Evolutionary conservation across 2,113 vertebrate genomes (phyloP), one percentile per base, ranked within the genome.

Genomic region (Hirundichthys speculiger): DNA sequence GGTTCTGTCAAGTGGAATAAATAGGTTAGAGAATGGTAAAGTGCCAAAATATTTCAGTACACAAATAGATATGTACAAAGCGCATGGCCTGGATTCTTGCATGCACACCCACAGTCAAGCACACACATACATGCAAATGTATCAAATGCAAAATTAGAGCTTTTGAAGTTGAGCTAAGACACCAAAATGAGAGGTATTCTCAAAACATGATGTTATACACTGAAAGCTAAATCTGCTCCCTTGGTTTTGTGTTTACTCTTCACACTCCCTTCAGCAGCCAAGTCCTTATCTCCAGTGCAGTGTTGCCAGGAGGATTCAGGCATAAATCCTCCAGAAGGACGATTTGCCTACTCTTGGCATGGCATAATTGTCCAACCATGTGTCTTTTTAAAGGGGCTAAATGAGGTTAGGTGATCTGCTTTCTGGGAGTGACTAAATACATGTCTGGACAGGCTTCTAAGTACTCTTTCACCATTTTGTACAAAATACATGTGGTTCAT

Each of bases 311-410:
- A 79, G 63, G 77, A 82, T 75, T 72, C 53, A 70, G 64, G 82
- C 74, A 71, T 72, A 83, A 86, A 86, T 85, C 73, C 75, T 82
- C 64, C 41, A 46, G 58, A 70, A 73, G 59, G 68, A 73, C 82
- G 82, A 85, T 69, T 69, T 73, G 65, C 41, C 43, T 48, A 24
- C 58, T 74, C 67, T 73, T 79, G 81, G 77, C 66, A 62, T 11
- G 59, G 13, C 10, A 14, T 42, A 55, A 80, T 53, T 42, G 85
- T 73, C 67, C 64, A 66, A 81, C 66, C 76, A 64, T 75, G 77
- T 80, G 80, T 67, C 69, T 82, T 56, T 77, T 47, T 64, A 48
- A 65, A 75, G 19, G 24, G 71, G 66, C 59, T 83, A 77, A 88
- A 78, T 67, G 75, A 78, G 72, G 72, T 72, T 62, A 52, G 73